A percentile compares a stretch with the other conserved stretches of the same genome.
phyloP scores from a whole-genome alignment of 1,140 invertebrate genomes.

The Portunus trituberculatus region DNA sequence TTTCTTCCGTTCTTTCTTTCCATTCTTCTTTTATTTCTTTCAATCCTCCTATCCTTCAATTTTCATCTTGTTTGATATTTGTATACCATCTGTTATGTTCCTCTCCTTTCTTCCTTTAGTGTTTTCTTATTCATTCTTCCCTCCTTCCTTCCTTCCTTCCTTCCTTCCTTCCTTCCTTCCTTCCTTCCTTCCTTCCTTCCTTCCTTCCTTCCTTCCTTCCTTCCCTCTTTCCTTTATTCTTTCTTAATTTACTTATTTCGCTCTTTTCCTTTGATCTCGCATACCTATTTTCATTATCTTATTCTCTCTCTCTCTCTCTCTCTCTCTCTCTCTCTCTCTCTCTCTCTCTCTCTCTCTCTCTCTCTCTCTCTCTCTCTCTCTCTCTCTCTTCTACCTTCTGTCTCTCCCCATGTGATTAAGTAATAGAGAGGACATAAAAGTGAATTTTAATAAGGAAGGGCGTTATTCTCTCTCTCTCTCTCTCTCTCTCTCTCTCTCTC shows the following conservation, averaged over 20 bases:
- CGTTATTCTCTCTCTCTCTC: background rate
- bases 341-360: too few species aligned
- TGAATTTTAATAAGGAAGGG: too few species aligned
- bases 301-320: too few species aligned
- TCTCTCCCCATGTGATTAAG: background rate
- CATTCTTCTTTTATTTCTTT: background rate
- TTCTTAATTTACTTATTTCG: too few species aligned
- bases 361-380: too few species aligned
- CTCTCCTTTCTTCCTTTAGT: background rate
- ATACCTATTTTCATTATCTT: background rate
- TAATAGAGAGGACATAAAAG: too few species aligned
- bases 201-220: too few species aligned
- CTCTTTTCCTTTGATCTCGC: background rate
- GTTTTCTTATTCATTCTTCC: background rate
- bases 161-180: background rate
- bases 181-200: background rate
- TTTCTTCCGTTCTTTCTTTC: background rate
- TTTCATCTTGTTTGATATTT: background rate
- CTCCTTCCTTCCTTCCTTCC: background rate
- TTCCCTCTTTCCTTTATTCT: too few species aligned
- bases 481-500: too few species aligned
- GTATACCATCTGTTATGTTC: background rate
- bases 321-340: too few species aligned
- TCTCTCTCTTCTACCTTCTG: too few species aligned
- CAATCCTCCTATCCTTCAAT: background rate